Percentiles rank a stretch among this genome's conserved stretches.
phyloP scores from a whole-genome alignment of 2,113 vertebrate genomes.

The Microcebus griseorufus region DNA sequence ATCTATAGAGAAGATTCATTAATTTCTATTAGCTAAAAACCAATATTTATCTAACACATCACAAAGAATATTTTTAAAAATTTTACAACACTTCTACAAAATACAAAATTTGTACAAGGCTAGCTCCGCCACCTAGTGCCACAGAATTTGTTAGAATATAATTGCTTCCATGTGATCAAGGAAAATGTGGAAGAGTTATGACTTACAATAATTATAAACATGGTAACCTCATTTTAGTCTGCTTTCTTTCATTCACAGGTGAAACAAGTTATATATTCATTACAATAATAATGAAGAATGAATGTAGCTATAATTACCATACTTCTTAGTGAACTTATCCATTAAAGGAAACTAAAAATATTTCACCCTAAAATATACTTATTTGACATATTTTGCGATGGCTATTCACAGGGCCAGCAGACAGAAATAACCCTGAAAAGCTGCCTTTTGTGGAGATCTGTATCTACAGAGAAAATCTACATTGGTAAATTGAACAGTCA shows the following conservation, averaged over 20 bases:
- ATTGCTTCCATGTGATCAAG: background rate
- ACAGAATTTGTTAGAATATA: background rate
- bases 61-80: background rate
- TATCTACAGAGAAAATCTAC: background rate
- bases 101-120: slow-evolving; percentile 21
- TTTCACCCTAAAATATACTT: background rate
- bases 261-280: background rate
- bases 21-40: slow-evolving; percentile 48
- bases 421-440: background rate
- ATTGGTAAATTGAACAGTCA: background rate
- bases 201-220: background rate
- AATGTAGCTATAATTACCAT: background rate
- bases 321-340: background rate
- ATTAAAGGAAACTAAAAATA: background rate
- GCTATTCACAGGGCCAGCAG: background rate
- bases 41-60: background rate
- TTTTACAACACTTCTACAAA: slow-evolving; percentile 9
- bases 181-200: background rate
- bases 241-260: background rate
- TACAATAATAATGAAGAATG: background rate
- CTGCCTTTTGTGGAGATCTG: background rate
- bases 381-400: background rate
- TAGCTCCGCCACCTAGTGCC: slow-evolving; percentile 71
- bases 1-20: background rate
- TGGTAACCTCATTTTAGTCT: background rate